A percentile compares a stretch with the other conserved stretches of the same genome.
Evolutionary conservation across 2,888 invertebrate genomes (phyloP).

Genomic region (Chymomyza caudatula): DNA sequence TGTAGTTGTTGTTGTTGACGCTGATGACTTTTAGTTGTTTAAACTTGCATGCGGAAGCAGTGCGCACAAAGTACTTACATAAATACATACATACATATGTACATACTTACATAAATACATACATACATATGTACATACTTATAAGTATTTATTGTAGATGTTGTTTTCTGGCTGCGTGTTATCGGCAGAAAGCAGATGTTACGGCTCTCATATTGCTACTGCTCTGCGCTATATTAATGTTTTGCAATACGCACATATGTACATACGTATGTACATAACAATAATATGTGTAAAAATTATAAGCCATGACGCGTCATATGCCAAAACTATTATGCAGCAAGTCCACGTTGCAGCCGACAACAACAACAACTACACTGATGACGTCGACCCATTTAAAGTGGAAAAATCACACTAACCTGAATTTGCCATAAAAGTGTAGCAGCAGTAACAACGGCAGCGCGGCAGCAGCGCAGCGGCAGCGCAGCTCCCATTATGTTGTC

Average conservation of each 20-base stretch:
- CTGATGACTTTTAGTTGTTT: conserved; percentile 57
- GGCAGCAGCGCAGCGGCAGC: not conserved
- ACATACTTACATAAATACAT: conserved; percentile 19
- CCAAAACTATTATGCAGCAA: conserved; percentile 26
- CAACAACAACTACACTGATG: conserved; percentile 8
- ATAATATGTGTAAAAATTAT: conserved; percentile 2
- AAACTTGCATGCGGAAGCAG: conserved; percentile 66
- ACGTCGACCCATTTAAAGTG: conserved; percentile 57
- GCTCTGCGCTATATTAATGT: conserved; percentile 53
- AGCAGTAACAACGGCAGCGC: not conserved
- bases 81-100: conserved; percentile 15
- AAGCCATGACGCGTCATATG: not conserved
- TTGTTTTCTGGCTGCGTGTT: conserved; percentile 48
- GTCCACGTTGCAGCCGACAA: conserved; percentile 13
- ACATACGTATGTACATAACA: conserved; percentile 3
- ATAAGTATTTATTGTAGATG: conserved; percentile 35
- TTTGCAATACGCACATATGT: conserved; percentile 43
- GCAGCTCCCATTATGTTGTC: conserved; percentile 41
- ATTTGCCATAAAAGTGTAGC: conserved; percentile 56
- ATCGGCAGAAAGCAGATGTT: conserved; percentile 54
- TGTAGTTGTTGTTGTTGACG: conserved; percentile 22
- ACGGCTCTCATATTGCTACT: conserved; percentile 19
- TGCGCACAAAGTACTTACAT: conserved; percentile 7
- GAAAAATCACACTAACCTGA: conserved; percentile 68
- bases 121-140: conserved; percentile 44